These are phyloP conservation scores for Grus americana DNA, from an alignment of 2,113 vertebrate species.

Conservation along the genomic window DNA sequence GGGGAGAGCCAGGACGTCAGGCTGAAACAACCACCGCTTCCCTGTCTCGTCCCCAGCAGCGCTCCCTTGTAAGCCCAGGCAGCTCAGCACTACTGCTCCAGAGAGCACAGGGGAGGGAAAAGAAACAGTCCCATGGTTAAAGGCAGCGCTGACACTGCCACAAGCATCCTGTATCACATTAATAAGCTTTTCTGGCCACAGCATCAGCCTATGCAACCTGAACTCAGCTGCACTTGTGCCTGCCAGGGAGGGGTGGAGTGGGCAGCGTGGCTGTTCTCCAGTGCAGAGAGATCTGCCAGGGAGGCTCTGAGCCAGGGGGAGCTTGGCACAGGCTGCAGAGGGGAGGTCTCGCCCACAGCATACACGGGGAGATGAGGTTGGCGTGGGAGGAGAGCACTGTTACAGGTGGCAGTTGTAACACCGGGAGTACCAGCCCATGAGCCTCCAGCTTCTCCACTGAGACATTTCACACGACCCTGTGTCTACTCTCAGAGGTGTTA, in stretches of 20 bases:
- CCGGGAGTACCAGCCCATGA: fast-evolving
- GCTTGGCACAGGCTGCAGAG: not conserved
- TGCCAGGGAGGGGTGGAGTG: not conserved
- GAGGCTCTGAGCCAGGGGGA: not conserved
- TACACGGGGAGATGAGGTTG: not conserved
- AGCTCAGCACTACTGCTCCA: not conserved
- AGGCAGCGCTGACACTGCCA: not conserved
- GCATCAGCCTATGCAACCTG: not conserved
- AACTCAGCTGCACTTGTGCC: fast-evolving
- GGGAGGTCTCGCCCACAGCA: fast-evolving
- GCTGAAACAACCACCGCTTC: not conserved
- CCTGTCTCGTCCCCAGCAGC: not conserved
- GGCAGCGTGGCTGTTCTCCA: fast-evolving
- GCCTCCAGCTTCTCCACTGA: not conserved
- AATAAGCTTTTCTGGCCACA: no score
- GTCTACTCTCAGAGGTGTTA: not conserved
- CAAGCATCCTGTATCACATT: fast-evolving
- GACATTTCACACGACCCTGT: not conserved
- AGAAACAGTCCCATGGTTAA: not conserved
- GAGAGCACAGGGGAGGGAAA: not conserved
- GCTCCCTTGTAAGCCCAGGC: not conserved
- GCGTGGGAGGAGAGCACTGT: not conserved
- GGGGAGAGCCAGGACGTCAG: not conserved
- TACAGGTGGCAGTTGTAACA: not conserved
- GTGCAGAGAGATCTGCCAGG: not conserved